Evolutionary conservation across 2,113 vertebrate genomes (phyloP).

Genomic region (Ceyx cyanopectus): DNA sequence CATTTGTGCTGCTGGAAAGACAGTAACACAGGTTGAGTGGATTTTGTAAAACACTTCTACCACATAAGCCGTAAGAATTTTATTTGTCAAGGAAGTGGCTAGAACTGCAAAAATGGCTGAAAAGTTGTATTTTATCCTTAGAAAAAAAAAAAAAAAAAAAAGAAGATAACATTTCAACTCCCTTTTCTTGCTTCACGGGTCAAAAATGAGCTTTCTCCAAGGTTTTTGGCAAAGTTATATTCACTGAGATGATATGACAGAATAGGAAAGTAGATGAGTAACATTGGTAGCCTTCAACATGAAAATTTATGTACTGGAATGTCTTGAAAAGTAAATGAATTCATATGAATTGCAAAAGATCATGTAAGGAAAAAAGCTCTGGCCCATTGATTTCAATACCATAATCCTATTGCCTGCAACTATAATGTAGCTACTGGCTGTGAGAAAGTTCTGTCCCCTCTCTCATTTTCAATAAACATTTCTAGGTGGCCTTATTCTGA

Average conservation of each 20-base stretch:
- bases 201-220: not conserved
- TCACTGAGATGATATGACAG: not conserved
- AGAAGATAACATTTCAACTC: not conserved
- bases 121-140: not conserved
- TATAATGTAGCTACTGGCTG: not conserved
- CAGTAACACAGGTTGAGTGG: not conserved
- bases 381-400: not conserved
- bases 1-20: fast-evolving
- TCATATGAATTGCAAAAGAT: not conserved
- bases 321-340: slow-evolving; percentile 3
- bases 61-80: not conserved
- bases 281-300: not conserved
- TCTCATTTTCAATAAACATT: not conserved
- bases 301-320: not conserved
- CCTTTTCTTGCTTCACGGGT: not conserved
- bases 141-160: not conserved
- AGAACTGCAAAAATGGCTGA: not conserved
- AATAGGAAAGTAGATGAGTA: not conserved
- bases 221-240: not conserved
- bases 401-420: not conserved
- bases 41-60: not conserved
- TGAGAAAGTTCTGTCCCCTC: not conserved
- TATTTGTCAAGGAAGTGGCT: not conserved
- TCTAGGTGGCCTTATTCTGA: not conserved
- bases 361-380: not conserved